Base-by-base conservation (phyloP, 2,888 invertebrate genomes). In the Ectemnius cavifrons region DNA sequence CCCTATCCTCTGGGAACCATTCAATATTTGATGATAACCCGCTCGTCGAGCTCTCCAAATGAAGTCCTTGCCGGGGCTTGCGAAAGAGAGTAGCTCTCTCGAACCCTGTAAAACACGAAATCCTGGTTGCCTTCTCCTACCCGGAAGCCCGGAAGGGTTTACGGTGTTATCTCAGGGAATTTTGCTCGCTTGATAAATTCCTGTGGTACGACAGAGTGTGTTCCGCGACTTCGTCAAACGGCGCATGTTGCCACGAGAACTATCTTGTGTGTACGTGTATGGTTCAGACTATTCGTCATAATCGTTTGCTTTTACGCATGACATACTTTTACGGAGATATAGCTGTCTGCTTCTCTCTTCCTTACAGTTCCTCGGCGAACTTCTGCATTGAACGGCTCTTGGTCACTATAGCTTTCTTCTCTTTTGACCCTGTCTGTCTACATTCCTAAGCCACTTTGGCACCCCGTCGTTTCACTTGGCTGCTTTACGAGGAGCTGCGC, bases 1-100 rank as follows among this genome's bases (percentile, higher is more conserved):
- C 67, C 28, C 20, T 45, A 67, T 66, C 65, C 77, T 68, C 52
- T 45, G 45, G 77, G 73, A 73, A 77, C 70, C 78, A 76, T 76
- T 80, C 79, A 83, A 83, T 83, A 80, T 80, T 77, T 65, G 78
- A 82, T 72, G 78, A 77, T 78, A 78, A 79, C 70, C 75, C 69
- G 71, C 65, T 59, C 65, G 63, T 68, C 69, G 72, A 64, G 67
- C 66, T 69, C 72, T 67, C 37, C 37, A 65, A 73, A 76, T 49
- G 67, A 77, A 66, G 61, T 49, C 65, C 63, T 56, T n/a, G 56
- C 14, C 28, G n/a, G 11, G 8, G 13, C 59, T 23, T 45, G 27
- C 69, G 74, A 69, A 75, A 69, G 61, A 59, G 62, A 46, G 28
- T 16, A 56, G 47, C 60, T 37, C 60, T 37, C 37, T 37, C 8